Evolutionary conservation across 2,113 vertebrate genomes (phyloP), one percentile per base, ranked within the genome.

Genomic region (Chaetura pelagica): DNA sequence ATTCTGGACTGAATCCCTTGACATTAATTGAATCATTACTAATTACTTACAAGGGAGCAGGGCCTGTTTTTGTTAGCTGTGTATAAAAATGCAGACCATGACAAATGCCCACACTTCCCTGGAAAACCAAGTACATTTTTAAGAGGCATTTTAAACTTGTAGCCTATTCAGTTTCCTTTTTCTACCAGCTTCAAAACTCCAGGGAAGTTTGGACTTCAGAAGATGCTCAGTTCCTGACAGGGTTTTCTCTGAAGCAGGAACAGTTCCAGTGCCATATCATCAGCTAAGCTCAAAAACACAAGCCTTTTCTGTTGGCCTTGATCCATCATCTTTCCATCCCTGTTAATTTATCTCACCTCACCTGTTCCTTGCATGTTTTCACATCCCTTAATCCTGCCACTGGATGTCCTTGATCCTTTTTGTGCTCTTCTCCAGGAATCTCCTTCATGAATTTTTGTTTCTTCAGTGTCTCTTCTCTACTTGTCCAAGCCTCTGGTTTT

Each of bases 321-420:
- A 30, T 32, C 22, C 5, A 5, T 54, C 2, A 0, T 38, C 27
- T 77, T 63, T 67, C 29, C 32, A 49, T 8, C 6, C 18, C 4
- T 24, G 19, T 32, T 72, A 55, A 42, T 0, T 74, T 67, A 16
- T 68, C 6, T 34, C 19, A 68, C 26, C 29, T 89, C 54, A 52
- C 27, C 30, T 48, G 3, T 38, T 7, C 29, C 22, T 67, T 55
- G 22, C 2, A 0, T 63, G 26, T 71, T 93, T 82, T 72, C 64
- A 69, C 2, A 4, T n/a, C 49, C 15, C 21, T 61, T 35, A 52
- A 1, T n/a, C 9, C 32, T 84, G 12, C 26, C 0, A 1, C 21
- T 69, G n/a, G 26, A 40, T 77, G 15, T 68, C 34, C 29, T 61
- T 38, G 67, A 5, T 59, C 15, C 1, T 17, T 78, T 69, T 69